phyloP scores from a whole-genome alignment of 2,113 vertebrate species.

The Synchiropus splendidus region DNA sequence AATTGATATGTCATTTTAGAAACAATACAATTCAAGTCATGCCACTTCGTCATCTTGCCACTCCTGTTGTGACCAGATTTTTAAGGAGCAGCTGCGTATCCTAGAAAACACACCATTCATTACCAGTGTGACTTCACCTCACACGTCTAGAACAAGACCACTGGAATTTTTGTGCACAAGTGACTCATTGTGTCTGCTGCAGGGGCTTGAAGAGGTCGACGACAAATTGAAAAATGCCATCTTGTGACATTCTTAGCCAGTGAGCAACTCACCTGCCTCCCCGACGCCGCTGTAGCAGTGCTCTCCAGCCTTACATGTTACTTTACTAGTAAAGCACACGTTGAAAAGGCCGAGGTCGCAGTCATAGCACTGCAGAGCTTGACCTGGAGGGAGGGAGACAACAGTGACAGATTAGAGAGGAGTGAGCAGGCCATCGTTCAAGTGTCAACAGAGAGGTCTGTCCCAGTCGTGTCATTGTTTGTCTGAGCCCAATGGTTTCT shows the following conservation, averaged over 20 bases:
- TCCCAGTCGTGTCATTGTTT: too few species aligned
- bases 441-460: not conserved
- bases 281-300: conserved; percentile 53
- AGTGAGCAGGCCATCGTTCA: not conserved
- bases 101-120: too few species aligned
- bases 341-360: conserved; percentile 25
- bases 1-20: too few species aligned
- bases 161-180: not conserved
- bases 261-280: conserved; percentile 46
- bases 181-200: not conserved
- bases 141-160: too few species aligned
- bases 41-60: too few species aligned
- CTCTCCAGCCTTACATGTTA: not conserved
- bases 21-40: too few species aligned
- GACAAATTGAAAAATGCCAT: not conserved
- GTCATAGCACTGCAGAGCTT: conserved; percentile 61
- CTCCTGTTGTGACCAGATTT: too few species aligned
- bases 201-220: rapidly evolving
- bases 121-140: too few species aligned
- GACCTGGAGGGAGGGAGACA: conserved; percentile 36
- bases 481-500: too few species aligned
- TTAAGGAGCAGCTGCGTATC: too few species aligned
- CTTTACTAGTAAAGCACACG: conserved; percentile 34
- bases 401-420: too few species aligned
- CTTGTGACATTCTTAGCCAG: not conserved